phyloP scores from a whole-genome alignment of 2,797 vertebrate species.

The Phrynocephalus forsythii region DNA sequence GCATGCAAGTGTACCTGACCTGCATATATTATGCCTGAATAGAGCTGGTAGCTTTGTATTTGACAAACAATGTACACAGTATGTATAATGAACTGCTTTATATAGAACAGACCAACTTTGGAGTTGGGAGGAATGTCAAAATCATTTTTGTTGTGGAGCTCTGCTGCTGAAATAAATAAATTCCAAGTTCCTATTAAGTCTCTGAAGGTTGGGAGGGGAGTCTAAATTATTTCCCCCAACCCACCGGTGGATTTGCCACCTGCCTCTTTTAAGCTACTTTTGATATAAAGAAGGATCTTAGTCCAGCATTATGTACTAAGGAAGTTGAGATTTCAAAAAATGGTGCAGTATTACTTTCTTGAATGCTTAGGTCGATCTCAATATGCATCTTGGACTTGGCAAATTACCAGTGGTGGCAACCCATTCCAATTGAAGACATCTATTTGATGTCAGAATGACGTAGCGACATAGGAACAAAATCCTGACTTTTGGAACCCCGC shows the following conservation, averaged over 20 bases:
- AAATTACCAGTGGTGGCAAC: not conserved
- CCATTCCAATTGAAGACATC: not conserved
- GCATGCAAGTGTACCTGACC: too few relatives aligned
- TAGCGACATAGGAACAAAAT: constrained; percentile 50
- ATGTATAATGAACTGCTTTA: not conserved
- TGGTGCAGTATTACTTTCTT: rapidly evolving
- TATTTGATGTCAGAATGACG: constrained; percentile 39
- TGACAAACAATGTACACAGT: too few relatives aligned
- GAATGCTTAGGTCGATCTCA: rapidly evolving
- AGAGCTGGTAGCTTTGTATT: too few relatives aligned
- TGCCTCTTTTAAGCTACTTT: too few relatives aligned
- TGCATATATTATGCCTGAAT: too few relatives aligned
- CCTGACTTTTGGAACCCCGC: constrained; percentile 65
- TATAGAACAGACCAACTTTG: not conserved
- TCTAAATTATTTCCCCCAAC: not conserved
- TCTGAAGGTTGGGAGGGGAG: not conserved
- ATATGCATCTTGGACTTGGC: rapidly evolving
- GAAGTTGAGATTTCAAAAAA: rapidly evolving
- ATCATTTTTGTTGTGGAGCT: not conserved
- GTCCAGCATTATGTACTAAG: not conserved
- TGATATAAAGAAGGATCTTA: not conserved
- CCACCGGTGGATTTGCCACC: not conserved
- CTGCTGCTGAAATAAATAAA: not conserved
- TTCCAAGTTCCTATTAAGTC: too few relatives aligned
- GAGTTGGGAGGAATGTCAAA: not conserved